These are phyloP conservation scores for Bedellia somnulentella DNA, from an alignment of 2,888 invertebrate species.

Conservation along the genomic window DNA sequence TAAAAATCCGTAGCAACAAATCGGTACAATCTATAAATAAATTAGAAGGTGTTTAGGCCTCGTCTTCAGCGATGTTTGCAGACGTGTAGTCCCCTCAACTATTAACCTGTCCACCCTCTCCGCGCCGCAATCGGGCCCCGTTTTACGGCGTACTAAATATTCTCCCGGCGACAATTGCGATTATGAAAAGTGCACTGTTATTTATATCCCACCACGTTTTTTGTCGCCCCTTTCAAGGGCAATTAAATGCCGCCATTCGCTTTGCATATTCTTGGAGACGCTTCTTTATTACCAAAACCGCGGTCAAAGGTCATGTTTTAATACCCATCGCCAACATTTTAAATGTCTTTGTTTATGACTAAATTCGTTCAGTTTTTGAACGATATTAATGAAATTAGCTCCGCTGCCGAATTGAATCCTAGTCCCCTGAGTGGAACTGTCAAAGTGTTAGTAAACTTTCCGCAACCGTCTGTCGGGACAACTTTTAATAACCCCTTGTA, in stretches of 20 bases:
- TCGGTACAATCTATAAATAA: too few relatives aligned
- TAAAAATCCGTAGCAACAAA: too few relatives aligned
- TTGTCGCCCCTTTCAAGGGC: slow-evolving; percentile 62
- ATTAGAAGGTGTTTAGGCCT: too few relatives aligned
- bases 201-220: slow-evolving; percentile 50
- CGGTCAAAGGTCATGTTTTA: too few relatives aligned
- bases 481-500: slow-evolving; percentile 53
- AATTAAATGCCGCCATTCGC: slow-evolving; percentile 58
- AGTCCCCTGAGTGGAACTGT: slow-evolving; percentile 33
- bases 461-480: slow-evolving; percentile 37
- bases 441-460: slow-evolving; percentile 26
- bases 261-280: slow-evolving; percentile 46
- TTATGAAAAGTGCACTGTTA: slow-evolving; percentile 62
- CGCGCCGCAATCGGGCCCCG: too few relatives aligned
- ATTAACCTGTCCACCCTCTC: too few relatives aligned
- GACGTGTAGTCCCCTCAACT: too few relatives aligned
- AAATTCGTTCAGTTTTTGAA: neutral
- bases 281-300: slow-evolving; percentile 41
- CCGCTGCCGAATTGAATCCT: slow-evolving; percentile 42
- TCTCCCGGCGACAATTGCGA: slow-evolving; percentile 61
- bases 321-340: too few relatives aligned
- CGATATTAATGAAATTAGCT: slow-evolving; percentile 45
- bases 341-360: neutral
- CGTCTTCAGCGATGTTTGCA: too few relatives aligned
- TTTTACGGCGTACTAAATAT: slow-evolving; percentile 60